Percentiles rank a stretch among this genome's conserved stretches.
Conservation (phyloP, 2,797 vertebrate genomes). For the Paramormyrops hopkinsi region DNA sequence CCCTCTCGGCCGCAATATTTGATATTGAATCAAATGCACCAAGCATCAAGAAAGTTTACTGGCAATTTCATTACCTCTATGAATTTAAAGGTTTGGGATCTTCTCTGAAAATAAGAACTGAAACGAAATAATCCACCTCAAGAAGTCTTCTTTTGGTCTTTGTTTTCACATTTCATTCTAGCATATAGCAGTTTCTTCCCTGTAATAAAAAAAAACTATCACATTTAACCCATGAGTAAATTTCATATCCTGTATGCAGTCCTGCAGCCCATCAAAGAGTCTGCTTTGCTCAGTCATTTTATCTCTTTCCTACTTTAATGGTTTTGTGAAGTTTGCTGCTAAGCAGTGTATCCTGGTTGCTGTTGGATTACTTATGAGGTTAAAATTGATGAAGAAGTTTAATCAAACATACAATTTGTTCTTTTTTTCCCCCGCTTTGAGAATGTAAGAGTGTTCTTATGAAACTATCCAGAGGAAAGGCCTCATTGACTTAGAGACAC, state of each 20-base stretch:
- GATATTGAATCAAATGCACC: not conserved
- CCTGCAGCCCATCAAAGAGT: not conserved
- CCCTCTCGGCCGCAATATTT: not conserved
- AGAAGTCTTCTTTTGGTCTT: not conserved
- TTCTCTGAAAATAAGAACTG: not conserved
- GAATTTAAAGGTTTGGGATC: not conserved
- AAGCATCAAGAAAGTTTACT: not conserved
- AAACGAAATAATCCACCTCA: not conserved
- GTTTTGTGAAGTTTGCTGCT: not conserved
- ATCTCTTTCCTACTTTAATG: not conserved
- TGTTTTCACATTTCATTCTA: not conserved
- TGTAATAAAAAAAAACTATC: not conserved
- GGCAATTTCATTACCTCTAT: not conserved
- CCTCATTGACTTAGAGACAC: not conserved
- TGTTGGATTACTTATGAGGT: not conserved
- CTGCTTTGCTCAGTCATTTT: not conserved
- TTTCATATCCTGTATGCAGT: not conserved
- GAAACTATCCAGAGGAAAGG: not conserved
- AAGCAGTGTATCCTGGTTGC: not conserved
- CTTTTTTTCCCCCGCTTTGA: not conserved
- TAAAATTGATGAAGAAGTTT: not conserved
- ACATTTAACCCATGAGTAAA: not conserved
- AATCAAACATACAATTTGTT: not conserved
- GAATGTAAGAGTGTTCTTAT: not conserved
- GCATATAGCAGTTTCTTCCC: not conserved